Base-by-base conservation (phyloP, 2,797 vertebrate genomes). In the Aeoliscus strigatus region DNA sequence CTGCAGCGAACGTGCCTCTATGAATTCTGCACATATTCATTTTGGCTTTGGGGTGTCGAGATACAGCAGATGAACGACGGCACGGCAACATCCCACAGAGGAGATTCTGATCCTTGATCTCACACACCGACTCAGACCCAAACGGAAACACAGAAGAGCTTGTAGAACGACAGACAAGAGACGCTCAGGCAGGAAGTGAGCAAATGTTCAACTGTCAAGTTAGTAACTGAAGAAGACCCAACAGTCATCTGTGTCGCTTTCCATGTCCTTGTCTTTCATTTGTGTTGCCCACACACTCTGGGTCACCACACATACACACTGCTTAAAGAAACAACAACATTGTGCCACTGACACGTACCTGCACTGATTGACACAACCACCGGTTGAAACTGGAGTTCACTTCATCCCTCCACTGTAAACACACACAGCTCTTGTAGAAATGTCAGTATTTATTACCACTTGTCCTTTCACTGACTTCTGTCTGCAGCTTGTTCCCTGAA, bases 221-320 rank as follows among this genome's bases (percentile, higher is more conserved):
- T 70, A 80, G 79, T 78, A 79, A 79, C 73, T 68, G 31, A 76
- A 69, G 54, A 53, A 50, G 43, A 43, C 9, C 27, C 26, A 13
- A 23, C 50, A 51, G 24, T 56, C 47, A 43, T 32, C 12, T 51
- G 31, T 56, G 45, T 5, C 32, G 5, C 26, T 43, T 28, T 31
- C 30, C 11, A 1, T 29, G 27, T 58, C 58, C 26, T 27, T 9
- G 15, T 34, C 40, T 51, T 14, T 28, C 17, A 9, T 14, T 5
- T 5, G 27, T 9, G 27, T 39, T 18, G 46, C 39, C 51, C 25
- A 8, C 21, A 4, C 38, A 23, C 37, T 53, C 47, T 36, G 12
- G 8, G 16, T 13, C 39, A 30, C 31, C 53, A 38, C 5, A 39
- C 18, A 36, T 25, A 37, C 29, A 39, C 51, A 73, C 66, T 60